A percentile compares a stretch with the other conserved stretches of the same genome.
These are phyloP conservation scores for Melipona beecheii DNA, from an alignment of 2,888 invertebrate genomes.

Conservation along the genomic window DNA sequence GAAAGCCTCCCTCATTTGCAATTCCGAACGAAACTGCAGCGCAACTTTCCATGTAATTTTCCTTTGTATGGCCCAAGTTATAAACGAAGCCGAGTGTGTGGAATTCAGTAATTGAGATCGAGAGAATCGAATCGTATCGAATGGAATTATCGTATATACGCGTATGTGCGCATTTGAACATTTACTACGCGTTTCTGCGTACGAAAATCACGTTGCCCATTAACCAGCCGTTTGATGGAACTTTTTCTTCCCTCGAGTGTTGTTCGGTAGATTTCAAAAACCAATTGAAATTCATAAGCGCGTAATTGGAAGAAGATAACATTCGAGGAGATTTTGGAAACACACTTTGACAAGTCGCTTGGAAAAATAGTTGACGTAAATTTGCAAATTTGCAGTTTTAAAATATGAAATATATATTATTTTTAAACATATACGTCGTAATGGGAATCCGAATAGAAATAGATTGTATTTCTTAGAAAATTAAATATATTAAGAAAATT, in stretches of 20 bases:
- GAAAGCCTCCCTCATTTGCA: slow-evolving; percentile 40
- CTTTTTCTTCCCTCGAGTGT: not conserved
- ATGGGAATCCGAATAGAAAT: too few species aligned
- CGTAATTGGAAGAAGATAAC: not conserved
- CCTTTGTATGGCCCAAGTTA: slow-evolving; percentile 46
- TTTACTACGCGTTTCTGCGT: slow-evolving; percentile 16
- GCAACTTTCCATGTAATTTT: slow-evolving; percentile 58
- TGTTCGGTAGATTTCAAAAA: not conserved
- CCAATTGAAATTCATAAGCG: not conserved
- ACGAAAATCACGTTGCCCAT: not conserved
- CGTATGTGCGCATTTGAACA: not conserved
- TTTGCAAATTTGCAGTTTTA: too few species aligned
- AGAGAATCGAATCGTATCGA: slow-evolving; percentile 34
- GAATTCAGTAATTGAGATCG: slow-evolving; percentile 52
- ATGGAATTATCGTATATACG: not conserved
- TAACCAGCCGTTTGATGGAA: not conserved
- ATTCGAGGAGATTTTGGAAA: not conserved
- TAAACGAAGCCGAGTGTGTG: slow-evolving; percentile 47
- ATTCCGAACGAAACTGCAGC: slow-evolving; percentile 51
- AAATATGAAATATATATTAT: too few species aligned
- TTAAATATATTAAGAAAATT: too few species aligned
- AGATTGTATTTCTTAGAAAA: too few species aligned
- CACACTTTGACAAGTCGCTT: too few species aligned
- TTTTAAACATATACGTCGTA: too few species aligned
- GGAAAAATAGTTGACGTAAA: too few species aligned